These are phyloP conservation scores for Ciona savignyi DNA, from an alignment of 23 tunicate species.

Conservation along the genomic window DNA sequence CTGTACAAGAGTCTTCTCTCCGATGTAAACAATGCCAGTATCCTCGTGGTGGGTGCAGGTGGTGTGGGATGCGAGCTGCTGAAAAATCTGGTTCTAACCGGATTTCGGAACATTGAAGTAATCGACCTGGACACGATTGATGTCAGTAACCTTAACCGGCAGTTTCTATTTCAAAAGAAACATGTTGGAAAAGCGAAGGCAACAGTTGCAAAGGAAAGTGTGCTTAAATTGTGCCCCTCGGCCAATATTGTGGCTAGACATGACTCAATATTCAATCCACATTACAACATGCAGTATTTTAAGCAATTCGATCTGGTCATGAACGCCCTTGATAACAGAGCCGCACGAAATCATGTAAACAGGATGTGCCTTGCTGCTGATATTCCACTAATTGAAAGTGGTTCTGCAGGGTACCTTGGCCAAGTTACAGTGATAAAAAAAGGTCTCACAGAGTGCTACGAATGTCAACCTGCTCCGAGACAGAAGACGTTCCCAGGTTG, in stretches of 20 bases:
- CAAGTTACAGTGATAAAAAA: conserved; percentile 73
- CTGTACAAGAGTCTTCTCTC: too few relatives aligned
- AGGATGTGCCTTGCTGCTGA: conserved; percentile 83
- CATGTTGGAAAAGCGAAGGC: conserved; percentile 90
- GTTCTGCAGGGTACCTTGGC: conserved; percentile 88
- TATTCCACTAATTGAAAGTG: conserved; percentile 87
- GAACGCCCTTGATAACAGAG: conserved; percentile 71
- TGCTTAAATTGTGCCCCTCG: conserved; percentile 30
- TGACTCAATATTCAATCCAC: conserved; percentile 83
- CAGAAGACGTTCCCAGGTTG: conserved; percentile 91
- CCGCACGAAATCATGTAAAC: conserved; percentile 94
- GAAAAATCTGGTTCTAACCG: conserved; percentile 73
- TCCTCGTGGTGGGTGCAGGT: conserved; percentile 88
- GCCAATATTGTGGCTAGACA: conserved; percentile 56
- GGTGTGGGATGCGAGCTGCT: conserved; percentile 92
- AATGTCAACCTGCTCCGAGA: conserved; percentile 81
- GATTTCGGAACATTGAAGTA: conserved; percentile 65
- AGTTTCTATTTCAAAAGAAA: conserved; percentile 82
- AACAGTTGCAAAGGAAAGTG: conserved; percentile 64
- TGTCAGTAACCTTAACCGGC: conserved; percentile 86
- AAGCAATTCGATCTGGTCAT: conserved; percentile 78
- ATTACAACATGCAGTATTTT: conserved; percentile 69
- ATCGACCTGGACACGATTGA: conserved; percentile 93
- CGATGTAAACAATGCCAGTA: too few relatives aligned
- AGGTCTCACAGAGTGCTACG: conserved; percentile 78